Percentiles rank a stretch among this genome's conserved stretches.
phyloP scores from a whole-genome alignment of 2,797 vertebrate species.

The Gallinago nigripennis region DNA sequence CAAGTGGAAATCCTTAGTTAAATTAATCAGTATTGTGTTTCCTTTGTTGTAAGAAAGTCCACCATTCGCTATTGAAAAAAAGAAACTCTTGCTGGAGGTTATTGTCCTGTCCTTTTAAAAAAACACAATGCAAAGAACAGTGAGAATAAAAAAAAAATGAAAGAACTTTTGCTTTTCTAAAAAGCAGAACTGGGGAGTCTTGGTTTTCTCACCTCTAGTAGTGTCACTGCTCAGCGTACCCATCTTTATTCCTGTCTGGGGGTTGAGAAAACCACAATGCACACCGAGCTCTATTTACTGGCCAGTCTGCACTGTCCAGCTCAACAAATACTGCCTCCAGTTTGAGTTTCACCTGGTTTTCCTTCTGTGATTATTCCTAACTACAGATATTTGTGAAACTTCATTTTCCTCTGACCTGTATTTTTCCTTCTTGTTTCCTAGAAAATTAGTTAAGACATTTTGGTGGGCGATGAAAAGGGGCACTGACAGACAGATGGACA shows the following conservation, averaged over 20 bases:
- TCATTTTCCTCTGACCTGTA: background rate
- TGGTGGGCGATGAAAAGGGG: background rate
- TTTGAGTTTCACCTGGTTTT: background rate
- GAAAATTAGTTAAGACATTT: background rate
- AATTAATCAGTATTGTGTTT: background rate
- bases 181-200: background rate
- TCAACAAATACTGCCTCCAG: background rate
- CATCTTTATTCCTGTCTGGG: background rate
- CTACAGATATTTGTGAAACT: background rate
- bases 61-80: background rate
- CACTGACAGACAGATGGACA: background rate
- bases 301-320: background rate
- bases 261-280: background rate
- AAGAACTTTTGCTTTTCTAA: background rate
- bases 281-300: background rate
- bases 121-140: background rate
- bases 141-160: background rate
- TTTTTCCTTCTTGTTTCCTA: background rate
- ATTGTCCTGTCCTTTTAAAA: background rate
- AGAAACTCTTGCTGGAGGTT: background rate
- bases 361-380: background rate
- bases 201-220: background rate
- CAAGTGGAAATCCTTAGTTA: background rate
- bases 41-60: background rate
- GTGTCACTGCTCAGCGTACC: background rate